phyloP scores from a whole-genome alignment of 2,888 invertebrate species.

The Poecilobothrus nobilitatus region DNA sequence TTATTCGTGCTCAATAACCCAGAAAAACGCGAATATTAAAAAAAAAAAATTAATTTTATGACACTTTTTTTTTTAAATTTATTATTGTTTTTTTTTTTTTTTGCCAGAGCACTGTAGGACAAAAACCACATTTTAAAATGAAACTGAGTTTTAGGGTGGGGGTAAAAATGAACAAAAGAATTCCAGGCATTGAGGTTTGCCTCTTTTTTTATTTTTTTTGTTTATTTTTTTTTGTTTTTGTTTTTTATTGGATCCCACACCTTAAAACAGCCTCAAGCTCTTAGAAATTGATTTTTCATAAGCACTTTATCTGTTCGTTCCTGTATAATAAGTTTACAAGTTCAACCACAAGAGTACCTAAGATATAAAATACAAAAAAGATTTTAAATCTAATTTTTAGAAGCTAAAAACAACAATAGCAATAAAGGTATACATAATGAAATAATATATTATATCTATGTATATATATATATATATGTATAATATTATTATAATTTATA shows the following conservation, averaged over 20 bases:
- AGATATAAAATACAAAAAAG: too few relatives aligned
- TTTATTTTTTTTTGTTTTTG: background rate
- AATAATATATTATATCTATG: too few relatives aligned
- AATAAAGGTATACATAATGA: too few relatives aligned
- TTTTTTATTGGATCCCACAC: background rate
- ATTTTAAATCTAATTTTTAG: too few relatives aligned
- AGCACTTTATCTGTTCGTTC: too few relatives aligned
- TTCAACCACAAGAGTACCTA: too few relatives aligned
- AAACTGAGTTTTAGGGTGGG: background rate
- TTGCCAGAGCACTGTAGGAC: too few relatives aligned
- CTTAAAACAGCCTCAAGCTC: slow-evolving; percentile 2
- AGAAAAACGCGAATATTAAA: background rate
- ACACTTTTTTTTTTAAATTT: background rate
- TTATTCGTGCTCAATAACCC: background rate
- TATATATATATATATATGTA: too few relatives aligned
- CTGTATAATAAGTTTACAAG: too few relatives aligned
- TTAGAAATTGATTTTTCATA: background rate
- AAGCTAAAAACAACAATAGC: too few relatives aligned
- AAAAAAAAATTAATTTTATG: background rate
- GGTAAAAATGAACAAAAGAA: background rate
- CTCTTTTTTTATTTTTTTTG: background rate
- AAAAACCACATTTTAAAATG: background rate
- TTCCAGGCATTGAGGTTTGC: background rate
- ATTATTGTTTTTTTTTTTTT: background rate
- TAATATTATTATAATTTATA: too few relatives aligned